These are phyloP conservation scores for Camptogramma bilineatum DNA, from an alignment of 2,888 invertebrate species.

Conservation along the genomic window DNA sequence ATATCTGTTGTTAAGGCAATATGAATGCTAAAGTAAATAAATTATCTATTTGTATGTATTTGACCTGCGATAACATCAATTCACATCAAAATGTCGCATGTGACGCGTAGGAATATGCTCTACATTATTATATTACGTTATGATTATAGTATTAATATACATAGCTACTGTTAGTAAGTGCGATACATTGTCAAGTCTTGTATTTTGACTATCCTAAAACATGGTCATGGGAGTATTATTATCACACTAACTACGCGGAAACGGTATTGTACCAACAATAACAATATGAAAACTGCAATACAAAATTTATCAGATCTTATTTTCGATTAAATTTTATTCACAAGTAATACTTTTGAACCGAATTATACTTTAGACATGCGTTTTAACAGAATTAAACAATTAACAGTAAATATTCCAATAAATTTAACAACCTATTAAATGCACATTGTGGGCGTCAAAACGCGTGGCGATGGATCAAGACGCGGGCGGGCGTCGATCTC, in stretches of 20 bases:
- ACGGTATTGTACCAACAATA: constrained; percentile 39
- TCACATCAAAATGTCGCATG: constrained; percentile 67
- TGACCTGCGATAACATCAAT: constrained; percentile 63
- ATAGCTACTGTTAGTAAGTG: constrained; percentile 66
- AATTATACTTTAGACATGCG: constrained; percentile 59
- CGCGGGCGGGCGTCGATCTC: constrained; percentile 8
- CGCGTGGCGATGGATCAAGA: constrained; percentile 15
- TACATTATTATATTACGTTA: constrained; percentile 62
- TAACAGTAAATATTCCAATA: constrained; percentile 79
- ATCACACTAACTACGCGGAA: constrained; percentile 44
- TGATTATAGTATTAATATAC: constrained; percentile 57
- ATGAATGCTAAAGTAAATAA: constrained; percentile 79
- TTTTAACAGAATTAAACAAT: constrained; percentile 74
- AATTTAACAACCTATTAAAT: constrained; percentile 83
- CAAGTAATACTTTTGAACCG: constrained; percentile 33
- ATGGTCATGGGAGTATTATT: constrained; percentile 51
- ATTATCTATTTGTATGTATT: constrained; percentile 73
- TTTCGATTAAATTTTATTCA: constrained; percentile 37
- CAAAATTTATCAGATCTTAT: constrained; percentile 41
- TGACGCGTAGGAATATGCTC: constrained; percentile 55
- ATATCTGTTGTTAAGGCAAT: constrained; percentile 79
- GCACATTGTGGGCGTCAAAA: constrained; percentile 68
- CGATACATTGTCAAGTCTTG: constrained; percentile 66
- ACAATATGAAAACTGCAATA: constrained; percentile 38
- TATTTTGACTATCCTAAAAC: constrained; percentile 65